Evolutionary conservation across 2,888 invertebrate species (phyloP), one percentile per base, ranked within the genome.

Genomic region (Macropis europaea): DNA sequence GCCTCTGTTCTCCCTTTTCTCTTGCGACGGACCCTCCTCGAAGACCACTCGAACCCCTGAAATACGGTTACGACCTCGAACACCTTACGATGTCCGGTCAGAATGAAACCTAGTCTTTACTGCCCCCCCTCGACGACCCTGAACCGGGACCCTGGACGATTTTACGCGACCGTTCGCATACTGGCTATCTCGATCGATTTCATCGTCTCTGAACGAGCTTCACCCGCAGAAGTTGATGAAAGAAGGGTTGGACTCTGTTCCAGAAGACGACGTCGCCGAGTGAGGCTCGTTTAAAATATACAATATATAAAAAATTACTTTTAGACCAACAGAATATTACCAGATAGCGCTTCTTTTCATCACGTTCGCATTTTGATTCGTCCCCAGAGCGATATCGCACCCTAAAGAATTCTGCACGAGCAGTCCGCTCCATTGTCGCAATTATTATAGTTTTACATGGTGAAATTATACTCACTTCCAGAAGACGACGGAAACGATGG

Each of bases 231-330:
- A n/a, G n/a, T n/a, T n/a, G n/a, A n/a, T n/a, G n/a, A n/a, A n/a
- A n/a, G n/a, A n/a, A n/a, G n/a, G 17, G 9, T 56, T 22, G 6
- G 90, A 95, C 96, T 96, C 92, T 96, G 96, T 96, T 96, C 96
- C 96, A 96, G 90, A 95, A 94, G 83, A 96, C 93, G 85, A 96
- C 94, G 85, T n/a, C n/a, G n/a, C n/a, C n/a, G n/a, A n/a, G n/a
- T n/a, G n/a, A n/a, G n/a, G n/a, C n/a, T n/a, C n/a, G n/a, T n/a
- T n/a, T n/a, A n/a, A n/a, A n/a, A n/a, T n/a, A n/a, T n/a, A n/a
- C n/a, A n/a, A n/a, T n/a, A n/a, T n/a, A n/a, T n/a, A n/a, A n/a
- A n/a, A n/a, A n/a, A n/a, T n/a, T n/a, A n/a, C n/a, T n/a, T n/a
- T n/a, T n/a, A n/a, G n/a, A n/a, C n/a, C n/a, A n/a, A n/a, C n/a